Base-by-base conservation (phyloP, 1,140 invertebrate species). In the Tetramorium alpestre region DNA sequence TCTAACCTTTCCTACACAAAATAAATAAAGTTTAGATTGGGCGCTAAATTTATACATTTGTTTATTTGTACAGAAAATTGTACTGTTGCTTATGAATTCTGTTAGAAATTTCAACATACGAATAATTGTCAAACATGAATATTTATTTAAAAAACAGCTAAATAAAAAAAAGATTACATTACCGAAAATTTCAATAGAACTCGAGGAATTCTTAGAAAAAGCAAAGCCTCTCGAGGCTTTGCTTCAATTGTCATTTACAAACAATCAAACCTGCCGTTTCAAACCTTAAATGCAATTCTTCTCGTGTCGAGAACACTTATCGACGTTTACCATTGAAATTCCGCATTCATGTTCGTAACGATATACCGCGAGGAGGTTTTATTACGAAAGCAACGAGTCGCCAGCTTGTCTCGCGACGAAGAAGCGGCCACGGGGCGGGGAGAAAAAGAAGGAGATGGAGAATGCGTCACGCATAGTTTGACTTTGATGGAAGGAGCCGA, bases 371-470 rank as follows among this genome's bases (percentile, higher is more conserved):
- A 82, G 25, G 54, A 72, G 51, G 58, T 87, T 75, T 56, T 65
- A 85, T 85, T 85, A 92, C 89, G 86, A 88, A 88, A 91, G 89
- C 88, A 88, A 87, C 87, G 87, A 90, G 90, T 90, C 90, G 90
- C 90, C 90, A 91, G 84, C 84, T 90, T 90, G 90, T 91, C 90
- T 91, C 90, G 90, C 65, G 51, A 60, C 65, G 70, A 87, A 67
- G 60, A 85, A 75, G 75, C 86, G 77, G 87, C 41, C 33, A 33
- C 33, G 33, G 65, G 67, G 67, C 76, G 87, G 76, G 87, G 82
- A 88, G 58, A 77, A 86, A 70, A 67, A 88, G 76, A 44, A 86
- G 88, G 81, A 80, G 76, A 75, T 90, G 81, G 88, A 90, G 76
- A 60, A 90, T 90, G 89, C 89, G 89, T 90, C 86, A 90, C 88